Base-by-base conservation (phyloP, 92 coral and sea anemone species). In the Scolanthus callimorphus region DNA sequence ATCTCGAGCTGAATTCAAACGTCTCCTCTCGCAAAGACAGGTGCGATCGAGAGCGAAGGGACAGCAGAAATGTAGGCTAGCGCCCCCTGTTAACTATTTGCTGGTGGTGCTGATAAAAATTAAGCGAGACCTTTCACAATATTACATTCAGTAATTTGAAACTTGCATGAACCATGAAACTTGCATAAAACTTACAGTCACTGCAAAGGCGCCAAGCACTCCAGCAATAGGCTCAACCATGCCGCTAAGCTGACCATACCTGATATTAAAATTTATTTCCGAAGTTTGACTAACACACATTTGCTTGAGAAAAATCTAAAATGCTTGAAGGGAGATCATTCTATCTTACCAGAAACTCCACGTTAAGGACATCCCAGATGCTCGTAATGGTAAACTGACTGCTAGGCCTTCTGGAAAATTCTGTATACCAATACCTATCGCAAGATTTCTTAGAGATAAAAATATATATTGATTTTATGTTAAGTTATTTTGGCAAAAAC, bases 181-280 rank as follows among this genome's bases (percentile, higher is more conserved):
- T n/a, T n/a, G n/a, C n/a, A 19, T 37, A 25, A 31, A 17, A 55
- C 97, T 79, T 57, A 91, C 97, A 74, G 82, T 90, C 6, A 91
- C 91, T 57, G 97, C 91, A 69, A 76, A 73, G 58, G 97, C 97
- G 34, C 97, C 97, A 76, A 91, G 78, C 2, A 91, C 27, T 8
- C 97, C 97, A 59, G 97, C 97, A n/a, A 91, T 30, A 39, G 97
- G 97, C 69, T 91, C 97, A 11, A 91, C 97, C 97, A 91, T 91
- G 3, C 97, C 97, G 83, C 97, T 91, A 3, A 91, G 81, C 70
- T 91, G 97, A n/a, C 97, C 97, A 76, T 79, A 91, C 97, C 97
- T 91, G 28, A 3, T 31, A 55, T 39, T 1, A 43, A 29, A 25
- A 20, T n/a, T 47, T 13, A 13, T 47, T 47, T n/a, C n/a, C n/a